Evolutionary conservation across 2,113 vertebrate genomes (phyloP), one percentile per base, ranked within the genome.

Genomic region (Atractosteus spatula): DNA sequence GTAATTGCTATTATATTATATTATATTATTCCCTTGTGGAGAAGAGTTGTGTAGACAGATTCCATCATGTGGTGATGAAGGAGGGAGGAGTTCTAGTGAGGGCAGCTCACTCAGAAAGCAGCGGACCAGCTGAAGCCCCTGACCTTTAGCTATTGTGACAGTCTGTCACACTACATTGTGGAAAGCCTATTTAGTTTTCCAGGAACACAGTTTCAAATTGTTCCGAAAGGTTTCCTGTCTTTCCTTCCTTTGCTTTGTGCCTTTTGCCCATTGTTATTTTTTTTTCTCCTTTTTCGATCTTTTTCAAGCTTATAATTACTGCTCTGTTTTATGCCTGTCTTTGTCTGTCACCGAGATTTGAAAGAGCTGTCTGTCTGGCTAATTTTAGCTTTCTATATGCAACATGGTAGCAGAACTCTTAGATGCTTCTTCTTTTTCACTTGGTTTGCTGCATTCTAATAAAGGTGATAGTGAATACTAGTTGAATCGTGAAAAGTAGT

Each of bases 121-220:
- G 81, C 84, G 79, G 73, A 63, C 66, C 16, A 74, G 73, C 73
- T 80, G 83, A 87, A 81, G 78, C 71, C 77, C 79, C 69, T 70
- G 76, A 77, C 79, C 66, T 61, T 8, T 66, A 62, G 63, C 76
- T 68, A 71, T 86, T 85, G 78, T 89, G 89, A 88, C 86, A 87
- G 80, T 77, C 78, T 88, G 88, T 89, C 88, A 74, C 63, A 80
- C 71, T 70, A 70, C 76, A 84, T 87, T 80, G 83, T 81, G 78
- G 59, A 66, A 4, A 47, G 16, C 44, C 62, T 57, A 44, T 12
- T 67, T 66, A 55, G 41, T 11, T 69, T 51, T 62, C 41, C 69
- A 83, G 63, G 82, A 80, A 73, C 3, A 63, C 42, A 54, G 76
- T 74, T 45, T 43, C 3, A 3, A 2, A 4, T 66, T 43, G 42